phyloP scores from a whole-genome alignment of 2,113 vertebrate genomes.

The Myanophis thanlyinensis region DNA sequence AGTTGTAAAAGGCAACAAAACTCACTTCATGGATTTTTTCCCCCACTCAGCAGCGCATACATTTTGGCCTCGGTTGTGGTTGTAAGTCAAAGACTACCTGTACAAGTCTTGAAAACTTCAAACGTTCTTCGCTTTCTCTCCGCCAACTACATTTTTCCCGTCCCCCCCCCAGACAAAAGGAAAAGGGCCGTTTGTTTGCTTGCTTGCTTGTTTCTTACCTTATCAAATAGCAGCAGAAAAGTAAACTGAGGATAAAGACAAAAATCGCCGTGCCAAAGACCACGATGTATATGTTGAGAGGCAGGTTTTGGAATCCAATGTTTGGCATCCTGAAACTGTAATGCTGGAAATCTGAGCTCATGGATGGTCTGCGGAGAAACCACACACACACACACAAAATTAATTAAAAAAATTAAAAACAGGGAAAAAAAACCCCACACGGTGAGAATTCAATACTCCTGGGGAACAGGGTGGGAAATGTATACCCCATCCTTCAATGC shows the following conservation, averaged over 20 bases:
- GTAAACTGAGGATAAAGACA: conserved; percentile 98
- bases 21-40: too few relatives aligned
- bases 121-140: background rate
- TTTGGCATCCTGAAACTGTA: conserved; percentile 99
- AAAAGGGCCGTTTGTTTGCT: background rate
- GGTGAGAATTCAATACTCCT: background rate
- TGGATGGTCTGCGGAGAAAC: conserved; percentile 82
- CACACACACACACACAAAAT: too few relatives aligned
- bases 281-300: conserved; percentile 99
- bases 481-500: background rate
- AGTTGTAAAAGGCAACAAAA: too few relatives aligned
- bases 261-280: conserved; percentile 98
- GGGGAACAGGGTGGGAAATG: too few relatives aligned
- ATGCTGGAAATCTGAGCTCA: conserved; percentile 93
- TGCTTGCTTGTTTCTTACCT: conserved; percentile 74
- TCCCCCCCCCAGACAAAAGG: background rate
- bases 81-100: too few relatives aligned
- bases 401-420: too few relatives aligned
- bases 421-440: conserved; percentile 25
- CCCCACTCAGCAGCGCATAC: too few relatives aligned
- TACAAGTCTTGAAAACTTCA: too few relatives aligned
- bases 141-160: too few relatives aligned
- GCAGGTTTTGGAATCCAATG: conserved; percentile 99
- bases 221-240: conserved; percentile 99
- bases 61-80: too few relatives aligned